Percentiles rank a stretch among this genome's conserved stretches.
Conservation (phyloP, 2,113 vertebrate genomes). For the Thamnaconus septentrionalis region DNA sequence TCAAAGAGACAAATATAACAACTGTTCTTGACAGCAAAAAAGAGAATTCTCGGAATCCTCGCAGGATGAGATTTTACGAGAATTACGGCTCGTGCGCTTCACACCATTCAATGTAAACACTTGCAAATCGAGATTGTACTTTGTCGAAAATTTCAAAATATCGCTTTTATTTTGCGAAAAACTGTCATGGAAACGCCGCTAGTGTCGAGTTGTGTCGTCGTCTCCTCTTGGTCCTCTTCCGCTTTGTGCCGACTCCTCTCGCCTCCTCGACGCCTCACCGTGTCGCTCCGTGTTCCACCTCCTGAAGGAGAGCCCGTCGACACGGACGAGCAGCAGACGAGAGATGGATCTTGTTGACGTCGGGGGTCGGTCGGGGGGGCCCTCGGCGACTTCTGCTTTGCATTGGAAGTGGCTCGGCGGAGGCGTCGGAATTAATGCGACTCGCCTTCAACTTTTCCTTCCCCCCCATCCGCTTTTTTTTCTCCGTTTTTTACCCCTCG, state of each 20-base stretch:
- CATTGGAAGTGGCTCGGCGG: conserved; percentile 62
- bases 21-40: too few species aligned
- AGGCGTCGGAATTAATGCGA: conserved; percentile 63
- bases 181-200: too few species aligned
- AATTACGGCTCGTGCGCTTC: too few species aligned
- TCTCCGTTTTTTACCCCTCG: conserved; percentile 44
- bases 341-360: conserved; percentile 20
- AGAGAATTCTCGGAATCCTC: too few species aligned
- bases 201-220: background rate
- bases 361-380: background rate
- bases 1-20: too few species aligned
- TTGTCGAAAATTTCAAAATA: too few species aligned
- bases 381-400: conserved; percentile 37
- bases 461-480: conserved; percentile 4
- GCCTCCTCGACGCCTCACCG: conserved; percentile 27
- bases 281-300: conserved; percentile 30
- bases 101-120: too few species aligned
- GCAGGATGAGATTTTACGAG: too few species aligned
- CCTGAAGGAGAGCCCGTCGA: conserved; percentile 58
- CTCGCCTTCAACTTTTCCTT: conserved; percentile 64
- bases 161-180: too few species aligned
- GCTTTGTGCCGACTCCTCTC: conserved; percentile 49
- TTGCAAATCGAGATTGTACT: too few species aligned
- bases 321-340: conserved; percentile 52
- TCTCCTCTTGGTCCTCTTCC: conserved; percentile 45